Percentiles rank a stretch among this genome's conserved stretches.
phyloP scores from a whole-genome alignment of 2,888 invertebrate genomes.

The Pemphredon lugubris region DNA sequence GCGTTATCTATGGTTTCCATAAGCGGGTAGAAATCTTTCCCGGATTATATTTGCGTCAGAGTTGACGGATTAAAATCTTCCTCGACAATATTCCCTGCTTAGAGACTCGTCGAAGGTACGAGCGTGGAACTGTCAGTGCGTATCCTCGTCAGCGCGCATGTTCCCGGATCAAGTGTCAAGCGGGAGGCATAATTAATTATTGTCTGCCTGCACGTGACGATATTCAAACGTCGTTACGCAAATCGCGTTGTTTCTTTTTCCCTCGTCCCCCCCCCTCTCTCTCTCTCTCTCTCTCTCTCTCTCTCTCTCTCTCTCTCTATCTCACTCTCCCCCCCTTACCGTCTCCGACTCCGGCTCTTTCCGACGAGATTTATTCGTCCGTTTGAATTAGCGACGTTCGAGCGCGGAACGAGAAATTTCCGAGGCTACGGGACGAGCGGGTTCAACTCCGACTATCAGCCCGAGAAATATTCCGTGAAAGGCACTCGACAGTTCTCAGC shows the following conservation, averaged over 20 bases:
- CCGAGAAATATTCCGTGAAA: conserved; percentile 45
- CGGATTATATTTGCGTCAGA: too few species aligned
- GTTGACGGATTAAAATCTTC: neutral
- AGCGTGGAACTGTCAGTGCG: conserved; percentile 1
- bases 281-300: too few species aligned
- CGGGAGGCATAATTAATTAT: conserved; percentile 40
- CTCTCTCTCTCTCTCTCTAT: conserved; percentile 4
- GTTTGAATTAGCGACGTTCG: conserved; percentile 41
- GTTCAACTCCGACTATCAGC: conserved; percentile 9
- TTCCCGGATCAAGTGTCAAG: conserved; percentile 20
- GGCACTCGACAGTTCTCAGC: conserved; percentile 29
- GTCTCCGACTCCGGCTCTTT: neutral
- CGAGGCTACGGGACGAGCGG: conserved; percentile 3
- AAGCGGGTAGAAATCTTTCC: too few species aligned
- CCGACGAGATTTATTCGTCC: conserved; percentile 33
- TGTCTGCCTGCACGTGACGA: conserved; percentile 15
- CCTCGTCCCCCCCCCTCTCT: too few species aligned
- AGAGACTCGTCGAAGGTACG: neutral
- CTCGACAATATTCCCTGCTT: conserved; percentile 1
- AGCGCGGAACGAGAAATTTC: conserved; percentile 16
- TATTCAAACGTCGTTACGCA: conserved; percentile 28
- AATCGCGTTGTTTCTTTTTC: conserved; percentile 22
- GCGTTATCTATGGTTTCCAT: too few species aligned
- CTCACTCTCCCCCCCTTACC: too few species aligned
- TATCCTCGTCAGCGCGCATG: conserved; percentile 3